Conservation (phyloP, 2,113 vertebrate genomes). For the Rhabdomys dilectus region DNA sequence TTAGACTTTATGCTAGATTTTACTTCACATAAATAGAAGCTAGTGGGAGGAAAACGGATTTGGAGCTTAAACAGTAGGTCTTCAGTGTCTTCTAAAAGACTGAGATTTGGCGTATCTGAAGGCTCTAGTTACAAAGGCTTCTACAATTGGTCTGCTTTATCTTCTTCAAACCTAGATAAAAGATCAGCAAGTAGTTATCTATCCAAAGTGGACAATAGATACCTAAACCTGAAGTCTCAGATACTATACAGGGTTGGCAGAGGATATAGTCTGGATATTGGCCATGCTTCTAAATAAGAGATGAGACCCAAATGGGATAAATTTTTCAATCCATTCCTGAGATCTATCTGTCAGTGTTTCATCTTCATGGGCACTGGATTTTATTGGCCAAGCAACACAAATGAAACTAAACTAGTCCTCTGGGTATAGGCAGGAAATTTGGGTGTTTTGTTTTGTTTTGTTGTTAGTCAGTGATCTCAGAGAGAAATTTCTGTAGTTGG, state of each 20-base stretch:
- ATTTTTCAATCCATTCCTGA: slow-evolving; percentile 81
- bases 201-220: slow-evolving; percentile 50
- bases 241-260: slow-evolving; percentile 62
- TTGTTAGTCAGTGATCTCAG: neutral
- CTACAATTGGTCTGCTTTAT: slow-evolving; percentile 1
- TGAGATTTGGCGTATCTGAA: neutral
- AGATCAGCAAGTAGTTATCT: slow-evolving; percentile 71
- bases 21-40: slow-evolving; percentile 16
- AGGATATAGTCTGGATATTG: slow-evolving; percentile 75
- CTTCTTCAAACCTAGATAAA: neutral
- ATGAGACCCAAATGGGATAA: slow-evolving; percentile 69
- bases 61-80: neutral
- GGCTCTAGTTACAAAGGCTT: slow-evolving; percentile 67
- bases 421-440: slow-evolving; percentile 75
- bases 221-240: slow-evolving; percentile 54
- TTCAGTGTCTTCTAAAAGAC: slow-evolving; percentile 14
- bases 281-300: slow-evolving; percentile 76
- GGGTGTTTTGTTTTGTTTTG: slow-evolving; percentile 67
- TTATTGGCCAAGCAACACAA: slow-evolving; percentile 79
- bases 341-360: slow-evolving; percentile 82
- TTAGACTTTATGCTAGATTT: neutral
- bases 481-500: slow-evolving; percentile 63
- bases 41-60: neutral
- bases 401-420: slow-evolving; percentile 81
- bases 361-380: slow-evolving; percentile 81